Conservation (phyloP, 2,113 vertebrate species). For the Ictalurus punctatus region DNA sequence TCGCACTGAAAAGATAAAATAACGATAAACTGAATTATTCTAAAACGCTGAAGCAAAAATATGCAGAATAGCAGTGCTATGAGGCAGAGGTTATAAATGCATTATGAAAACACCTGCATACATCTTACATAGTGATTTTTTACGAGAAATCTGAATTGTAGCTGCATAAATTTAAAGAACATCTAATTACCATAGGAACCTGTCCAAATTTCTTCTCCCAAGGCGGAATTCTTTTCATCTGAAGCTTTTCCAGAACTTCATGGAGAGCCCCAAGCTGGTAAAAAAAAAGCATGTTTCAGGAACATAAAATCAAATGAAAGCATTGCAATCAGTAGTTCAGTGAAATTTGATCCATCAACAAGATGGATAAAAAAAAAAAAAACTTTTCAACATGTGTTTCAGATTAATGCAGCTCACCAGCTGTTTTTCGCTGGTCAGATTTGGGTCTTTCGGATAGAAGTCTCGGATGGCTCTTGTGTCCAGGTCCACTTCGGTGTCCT, state of each 20-base stretch:
- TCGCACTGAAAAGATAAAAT: constrained; percentile 54
- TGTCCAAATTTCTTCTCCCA: constrained; percentile 70
- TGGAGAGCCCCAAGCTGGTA: constrained; percentile 63
- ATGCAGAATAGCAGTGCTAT: neutral
- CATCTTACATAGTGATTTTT: neutral
- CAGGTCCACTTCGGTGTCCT: constrained; percentile 65
- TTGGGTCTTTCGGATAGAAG: constrained; percentile 68
- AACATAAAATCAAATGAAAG: neutral
- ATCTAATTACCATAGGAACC: constrained; percentile 64
- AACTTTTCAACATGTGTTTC: neutral
- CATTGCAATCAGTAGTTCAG: neutral
- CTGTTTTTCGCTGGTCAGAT: constrained; percentile 70
- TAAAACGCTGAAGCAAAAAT: neutral
- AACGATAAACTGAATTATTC: neutral
- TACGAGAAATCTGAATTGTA: neutral
- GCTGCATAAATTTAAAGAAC: neutral
- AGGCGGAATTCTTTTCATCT: constrained; percentile 62
- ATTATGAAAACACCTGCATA: neutral
- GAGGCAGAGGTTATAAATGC: neutral
- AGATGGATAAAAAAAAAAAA: neutral
- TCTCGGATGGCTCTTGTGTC: constrained; percentile 70
- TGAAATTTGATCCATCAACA: neutral
- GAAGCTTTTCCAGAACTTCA: constrained; percentile 68
- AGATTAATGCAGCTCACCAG: constrained; percentile 62
- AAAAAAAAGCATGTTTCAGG: constrained; percentile 17